Conservation (phyloP, 2,888 invertebrate genomes). For the Girardia tigrina region DNA sequence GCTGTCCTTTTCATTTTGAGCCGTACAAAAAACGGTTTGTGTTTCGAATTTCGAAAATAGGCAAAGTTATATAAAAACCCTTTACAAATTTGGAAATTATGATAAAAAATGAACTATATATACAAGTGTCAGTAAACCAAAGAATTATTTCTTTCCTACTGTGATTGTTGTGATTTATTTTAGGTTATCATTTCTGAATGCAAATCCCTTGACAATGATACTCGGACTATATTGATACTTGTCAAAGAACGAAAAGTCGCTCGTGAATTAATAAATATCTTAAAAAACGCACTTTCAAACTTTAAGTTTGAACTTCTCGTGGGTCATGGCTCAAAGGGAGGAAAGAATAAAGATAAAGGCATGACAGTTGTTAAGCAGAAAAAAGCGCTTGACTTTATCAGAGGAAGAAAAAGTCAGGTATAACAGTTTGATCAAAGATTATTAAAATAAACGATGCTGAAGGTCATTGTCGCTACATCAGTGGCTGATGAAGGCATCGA, state of each 20-base stretch:
- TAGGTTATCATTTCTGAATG: neutral
- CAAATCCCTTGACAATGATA: neutral
- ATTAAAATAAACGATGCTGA: too few relatives aligned
- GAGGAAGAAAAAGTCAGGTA: conserved; percentile 38
- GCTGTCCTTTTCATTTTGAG: too few relatives aligned
- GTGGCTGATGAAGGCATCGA: conserved; percentile 46
- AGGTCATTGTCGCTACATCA: conserved; percentile 44
- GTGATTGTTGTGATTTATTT: too few relatives aligned
- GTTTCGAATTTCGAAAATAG: too few relatives aligned
- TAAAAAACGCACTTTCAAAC: conserved; percentile 37
- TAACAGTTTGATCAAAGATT: conserved; percentile 27
- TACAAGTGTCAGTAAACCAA: too few relatives aligned
- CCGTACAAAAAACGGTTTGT: too few relatives aligned
- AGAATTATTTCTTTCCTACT: too few relatives aligned
- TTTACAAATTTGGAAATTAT: too few relatives aligned
- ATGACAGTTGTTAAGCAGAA: conserved; percentile 44
- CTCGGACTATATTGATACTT: neutral
- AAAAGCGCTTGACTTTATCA: conserved; percentile 40
- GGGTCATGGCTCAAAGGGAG: conserved; percentile 42
- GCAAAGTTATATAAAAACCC: too few relatives aligned
- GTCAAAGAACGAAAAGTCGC: neutral
- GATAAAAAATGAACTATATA: too few relatives aligned
- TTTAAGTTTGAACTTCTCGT: conserved; percentile 39
- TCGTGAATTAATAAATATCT: neutral
- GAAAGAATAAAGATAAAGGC: conserved; percentile 39